These are phyloP conservation scores for Argynnis bischoffii DNA, from an alignment of 2,888 invertebrate species.

Conservation along the genomic window DNA sequence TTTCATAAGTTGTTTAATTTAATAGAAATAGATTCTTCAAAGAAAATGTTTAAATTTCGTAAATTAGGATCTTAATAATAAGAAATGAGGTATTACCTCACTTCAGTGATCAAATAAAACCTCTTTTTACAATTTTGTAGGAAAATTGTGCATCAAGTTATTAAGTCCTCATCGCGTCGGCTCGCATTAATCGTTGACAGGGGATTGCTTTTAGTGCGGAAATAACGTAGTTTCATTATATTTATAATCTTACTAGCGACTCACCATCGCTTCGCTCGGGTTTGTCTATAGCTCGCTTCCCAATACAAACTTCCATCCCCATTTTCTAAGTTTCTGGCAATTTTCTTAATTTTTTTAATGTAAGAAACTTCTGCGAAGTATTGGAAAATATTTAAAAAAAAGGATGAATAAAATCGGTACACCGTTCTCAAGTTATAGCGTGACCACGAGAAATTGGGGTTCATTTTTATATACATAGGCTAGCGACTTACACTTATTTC, in stretches of 20 bases:
- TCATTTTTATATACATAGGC: background rate
- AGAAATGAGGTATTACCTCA: background rate
- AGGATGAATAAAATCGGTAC: too few relatives aligned
- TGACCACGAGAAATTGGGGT: too few relatives aligned
- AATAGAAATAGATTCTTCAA: too few relatives aligned
- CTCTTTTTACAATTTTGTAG: slow-evolving; percentile 3
- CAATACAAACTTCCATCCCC: too few relatives aligned
- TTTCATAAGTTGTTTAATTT: too few relatives aligned
- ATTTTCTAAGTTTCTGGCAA: background rate
- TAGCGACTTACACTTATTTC: background rate
- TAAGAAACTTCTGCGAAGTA: too few relatives aligned
- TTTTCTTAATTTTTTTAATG: background rate
- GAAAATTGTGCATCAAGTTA: slow-evolving; percentile 16
- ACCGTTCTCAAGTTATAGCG: too few relatives aligned
- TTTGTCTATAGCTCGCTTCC: too few relatives aligned
- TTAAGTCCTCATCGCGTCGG: slow-evolving; percentile 6
- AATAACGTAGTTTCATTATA: slow-evolving; percentile 7
- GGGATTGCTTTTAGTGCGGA: slow-evolving; percentile 26
- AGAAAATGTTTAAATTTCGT: too few relatives aligned
- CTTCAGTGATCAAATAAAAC: background rate
- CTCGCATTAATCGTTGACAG: slow-evolving; percentile 15
- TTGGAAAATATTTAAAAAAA: too few relatives aligned
- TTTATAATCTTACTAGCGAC: slow-evolving; percentile 7
- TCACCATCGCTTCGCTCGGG: too few relatives aligned
- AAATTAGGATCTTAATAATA: background rate